These are phyloP conservation scores for Eueremaeus valkanovi DNA, from an alignment of 2,888 invertebrate genomes.

Conservation along the genomic window DNA sequence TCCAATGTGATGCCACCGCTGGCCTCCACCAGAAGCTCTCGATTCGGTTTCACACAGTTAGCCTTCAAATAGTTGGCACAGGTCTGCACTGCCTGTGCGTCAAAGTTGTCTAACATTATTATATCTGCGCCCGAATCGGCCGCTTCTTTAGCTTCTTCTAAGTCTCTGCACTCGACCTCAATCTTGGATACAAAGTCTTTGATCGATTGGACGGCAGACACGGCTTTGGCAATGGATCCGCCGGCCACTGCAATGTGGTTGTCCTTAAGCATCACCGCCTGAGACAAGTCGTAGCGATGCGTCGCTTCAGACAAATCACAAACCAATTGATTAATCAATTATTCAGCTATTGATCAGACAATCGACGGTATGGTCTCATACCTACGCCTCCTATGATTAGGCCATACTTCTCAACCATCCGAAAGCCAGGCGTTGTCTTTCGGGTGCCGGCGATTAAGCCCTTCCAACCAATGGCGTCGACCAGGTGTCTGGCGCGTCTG, in stretches of 20 bases:
- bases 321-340: no score
- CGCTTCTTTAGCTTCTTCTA: conserved; percentile 54
- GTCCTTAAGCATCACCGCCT: conserved; percentile 56
- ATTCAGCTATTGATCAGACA: no score
- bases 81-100: conserved; percentile 50
- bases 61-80: conserved; percentile 51
- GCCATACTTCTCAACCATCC: conserved; percentile 55
- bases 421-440: conserved; percentile 56
- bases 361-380: conserved; percentile 51
- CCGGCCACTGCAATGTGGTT: conserved; percentile 53
- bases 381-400: conserved; percentile 54
- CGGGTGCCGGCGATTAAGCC: conserved; percentile 54
- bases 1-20: conserved; percentile 54
- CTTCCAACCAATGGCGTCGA: conserved; percentile 50
- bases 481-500: not conserved
- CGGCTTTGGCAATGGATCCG: not conserved
- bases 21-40: conserved; percentile 54
- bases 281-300: conserved; percentile 54
- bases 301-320: not conserved
- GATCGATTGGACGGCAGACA: conserved; percentile 48
- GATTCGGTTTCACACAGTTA: no score
- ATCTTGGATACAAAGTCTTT: conserved; percentile 52
- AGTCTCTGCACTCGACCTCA: conserved; percentile 54
- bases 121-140: conserved; percentile 53
- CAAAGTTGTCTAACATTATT: conserved; percentile 55